These are phyloP conservation scores for Catharus fuscescens DNA, from an alignment of 2,113 vertebrate species.

Conservation along the genomic window DNA sequence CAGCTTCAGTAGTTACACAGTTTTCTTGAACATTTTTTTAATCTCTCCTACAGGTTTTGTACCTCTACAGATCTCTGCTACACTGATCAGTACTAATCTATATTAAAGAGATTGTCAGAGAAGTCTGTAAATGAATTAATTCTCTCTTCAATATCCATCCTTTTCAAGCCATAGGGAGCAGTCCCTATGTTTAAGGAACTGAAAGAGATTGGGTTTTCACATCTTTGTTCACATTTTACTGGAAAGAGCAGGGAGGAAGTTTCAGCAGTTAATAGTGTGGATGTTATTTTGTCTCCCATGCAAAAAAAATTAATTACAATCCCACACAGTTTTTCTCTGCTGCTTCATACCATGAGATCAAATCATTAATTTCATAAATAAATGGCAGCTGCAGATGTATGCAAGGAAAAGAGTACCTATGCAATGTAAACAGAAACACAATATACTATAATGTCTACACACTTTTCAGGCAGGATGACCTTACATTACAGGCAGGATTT, in stretches of 20 bases:
- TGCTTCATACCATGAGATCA: background rate
- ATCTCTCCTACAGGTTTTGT: background rate
- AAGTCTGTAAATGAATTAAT: background rate
- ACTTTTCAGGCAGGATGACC: background rate
- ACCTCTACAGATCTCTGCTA: background rate
- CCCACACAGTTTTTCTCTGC: background rate
- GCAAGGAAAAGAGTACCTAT: background rate
- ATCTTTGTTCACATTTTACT: background rate
- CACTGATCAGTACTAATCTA: background rate
- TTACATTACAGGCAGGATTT: background rate
- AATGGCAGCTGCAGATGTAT: background rate
- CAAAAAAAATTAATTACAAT: background rate
- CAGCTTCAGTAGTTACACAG: background rate
- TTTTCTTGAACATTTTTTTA: background rate
- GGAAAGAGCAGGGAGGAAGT: background rate
- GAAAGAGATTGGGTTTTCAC: background rate
- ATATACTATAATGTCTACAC: background rate
- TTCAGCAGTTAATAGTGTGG: background rate
- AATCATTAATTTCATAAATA: background rate
- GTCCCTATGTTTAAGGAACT: background rate
- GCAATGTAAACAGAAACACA: background rate
- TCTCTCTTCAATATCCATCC: background rate
- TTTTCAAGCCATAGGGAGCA: background rate
- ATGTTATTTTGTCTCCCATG: background rate
- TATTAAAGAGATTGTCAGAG: background rate